Evolutionary conservation across 2,888 invertebrate species (phyloP), one percentile per base, ranked within the genome.

Genomic region (Drosophila colorata): DNA sequence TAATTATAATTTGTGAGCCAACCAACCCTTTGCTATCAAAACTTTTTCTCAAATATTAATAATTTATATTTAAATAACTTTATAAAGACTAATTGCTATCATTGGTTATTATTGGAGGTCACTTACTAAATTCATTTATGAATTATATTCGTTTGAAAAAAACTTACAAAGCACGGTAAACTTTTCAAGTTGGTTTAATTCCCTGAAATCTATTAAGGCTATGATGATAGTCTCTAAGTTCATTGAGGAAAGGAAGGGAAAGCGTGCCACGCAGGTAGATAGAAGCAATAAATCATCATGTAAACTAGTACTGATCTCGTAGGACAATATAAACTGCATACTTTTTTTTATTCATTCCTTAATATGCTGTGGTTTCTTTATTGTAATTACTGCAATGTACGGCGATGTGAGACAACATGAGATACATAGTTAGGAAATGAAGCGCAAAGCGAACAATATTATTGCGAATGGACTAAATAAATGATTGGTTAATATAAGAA

Each of bases 381-480:
- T 72, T 80, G 78, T 82, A 73, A 78, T 75, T 84, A 73, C 65
- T 87, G 85, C 69, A 69, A 72, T 80, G 56, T 67, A 55, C 63
- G 69, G 48, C 53, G 65, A 63, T 78, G 59, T 64, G 68, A 58
- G 18, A 61, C 47, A 71, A 66, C 53, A 58, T 57, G 59, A 64
- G 43, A 59, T 59, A 64, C 44, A 61, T 46, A 56, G 40, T 53
- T 64, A 55, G 57, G 64, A 58, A 74, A 86, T 83, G 73, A 82
- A 82, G 82, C 87, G 66, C 58, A 53, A 80, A 84, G 87, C 85
- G 69, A 84, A 81, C 69, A 69, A 65, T 43, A 72, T 38, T 61
- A 57, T 65, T 57, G 65, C 56, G 53, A 57, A 53, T 65, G 65
- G 57, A 47, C 59, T 58, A 52, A 69, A 59, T 67, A 74, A 78